Percentiles rank a stretch among this genome's conserved stretches.
These are phyloP conservation scores for silkworm (Bombyx mori) DNA, from an alignment of 1,140 invertebrate species.

Conservation along the genomic window DNA sequence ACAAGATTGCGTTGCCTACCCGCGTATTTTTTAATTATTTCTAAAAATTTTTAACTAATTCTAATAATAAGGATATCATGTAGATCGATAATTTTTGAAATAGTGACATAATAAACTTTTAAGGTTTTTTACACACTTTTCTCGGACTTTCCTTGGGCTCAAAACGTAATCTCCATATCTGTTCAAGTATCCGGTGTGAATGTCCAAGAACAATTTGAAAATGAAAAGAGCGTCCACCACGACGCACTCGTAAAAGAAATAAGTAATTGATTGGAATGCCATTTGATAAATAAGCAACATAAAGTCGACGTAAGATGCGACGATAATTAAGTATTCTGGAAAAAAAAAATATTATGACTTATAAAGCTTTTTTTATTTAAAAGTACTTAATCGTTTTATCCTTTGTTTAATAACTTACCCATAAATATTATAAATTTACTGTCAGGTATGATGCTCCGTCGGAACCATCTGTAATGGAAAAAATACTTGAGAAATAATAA, in stretches of 20 bases:
- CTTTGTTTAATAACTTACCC: constrained; percentile 23
- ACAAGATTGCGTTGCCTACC: too few relatives aligned
- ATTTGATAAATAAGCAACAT: constrained; percentile 58
- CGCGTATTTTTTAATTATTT: too few relatives aligned
- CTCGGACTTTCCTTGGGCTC: constrained; percentile 47
- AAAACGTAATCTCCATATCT: constrained; percentile 61
- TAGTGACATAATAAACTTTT: too few relatives aligned
- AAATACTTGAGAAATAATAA: neutral
- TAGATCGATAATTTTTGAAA: too few relatives aligned
- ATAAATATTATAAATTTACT: constrained; percentile 44
- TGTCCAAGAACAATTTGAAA: constrained; percentile 51
- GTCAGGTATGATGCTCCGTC: constrained; percentile 49
- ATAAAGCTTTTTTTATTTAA: neutral
- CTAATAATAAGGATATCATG: too few relatives aligned
- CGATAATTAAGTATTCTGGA: constrained; percentile 50
- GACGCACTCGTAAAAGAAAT: constrained; percentile 46
- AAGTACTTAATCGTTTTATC: neutral
- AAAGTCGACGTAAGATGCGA: constrained; percentile 46
- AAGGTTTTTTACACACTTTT: constrained; percentile 38
- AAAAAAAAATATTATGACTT: constrained; percentile 8
- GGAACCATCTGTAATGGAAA: constrained; percentile 45
- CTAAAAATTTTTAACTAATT: too few relatives aligned
- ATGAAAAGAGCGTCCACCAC: constrained; percentile 40
- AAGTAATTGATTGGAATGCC: constrained; percentile 45
- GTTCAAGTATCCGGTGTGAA: constrained; percentile 56